phyloP scores from a whole-genome alignment of 2,888 invertebrate species.

The Iphiclides podalirius region DNA sequence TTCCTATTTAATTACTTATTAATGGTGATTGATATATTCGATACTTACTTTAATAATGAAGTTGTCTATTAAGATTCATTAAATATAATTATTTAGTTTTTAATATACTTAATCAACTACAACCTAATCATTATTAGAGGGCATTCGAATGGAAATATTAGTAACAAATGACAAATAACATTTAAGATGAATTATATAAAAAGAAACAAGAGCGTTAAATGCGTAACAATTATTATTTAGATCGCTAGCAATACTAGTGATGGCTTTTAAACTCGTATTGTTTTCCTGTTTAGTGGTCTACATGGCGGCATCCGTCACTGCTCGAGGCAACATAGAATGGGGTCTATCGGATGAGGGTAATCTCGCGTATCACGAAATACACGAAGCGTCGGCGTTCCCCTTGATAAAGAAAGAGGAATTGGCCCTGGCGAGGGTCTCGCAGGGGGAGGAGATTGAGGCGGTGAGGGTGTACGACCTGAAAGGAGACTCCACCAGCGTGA shows the following conservation, averaged over 20 bases:
- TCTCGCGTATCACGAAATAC: background rate
- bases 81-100: no score
- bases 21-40: no score
- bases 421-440: slow-evolving; percentile 2
- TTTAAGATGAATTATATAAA: background rate
- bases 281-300: background rate
- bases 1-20: no score
- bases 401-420: background rate
- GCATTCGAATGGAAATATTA: no score
- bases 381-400: background rate
- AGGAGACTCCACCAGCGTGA: slow-evolving; percentile 17
- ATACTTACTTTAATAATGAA: no score
- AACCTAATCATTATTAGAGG: no score
- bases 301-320: background rate
- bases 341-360: background rate
- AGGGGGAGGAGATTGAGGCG: slow-evolving; percentile 21
- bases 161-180: background rate
- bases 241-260: background rate
- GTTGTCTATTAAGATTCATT: no score
- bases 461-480: slow-evolving; percentile 17
- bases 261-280: background rate
- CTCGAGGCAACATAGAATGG: background rate
- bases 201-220: background rate
- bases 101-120: no score
- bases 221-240: background rate